Percentiles rank a stretch among this genome's conserved stretches.
phyloP scores from a whole-genome alignment of 2,113 vertebrate genomes.

The Smithornis capensis region DNA sequence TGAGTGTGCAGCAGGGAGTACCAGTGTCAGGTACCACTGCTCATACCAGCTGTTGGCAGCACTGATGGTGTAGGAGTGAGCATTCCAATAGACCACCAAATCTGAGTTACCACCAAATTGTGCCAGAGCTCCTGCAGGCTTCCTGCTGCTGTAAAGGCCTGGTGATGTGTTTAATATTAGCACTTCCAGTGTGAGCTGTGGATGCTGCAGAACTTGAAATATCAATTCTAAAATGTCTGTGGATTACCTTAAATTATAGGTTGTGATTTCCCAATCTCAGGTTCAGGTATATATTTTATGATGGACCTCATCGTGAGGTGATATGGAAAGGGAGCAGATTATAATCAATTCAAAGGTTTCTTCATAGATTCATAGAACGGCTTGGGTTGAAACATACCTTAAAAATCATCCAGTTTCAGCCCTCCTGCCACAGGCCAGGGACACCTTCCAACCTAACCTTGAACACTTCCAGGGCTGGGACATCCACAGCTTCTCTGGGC shows the following conservation, averaged over 20 bases:
- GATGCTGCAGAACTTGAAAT: not conserved
- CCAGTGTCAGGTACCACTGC: not conserved
- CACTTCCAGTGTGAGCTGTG: not conserved
- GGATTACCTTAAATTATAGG: not conserved
- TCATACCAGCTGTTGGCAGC: not conserved
- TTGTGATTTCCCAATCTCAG: not conserved
- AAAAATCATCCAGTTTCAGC: not conserved
- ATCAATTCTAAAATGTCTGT: not conserved
- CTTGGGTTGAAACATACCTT: not conserved
- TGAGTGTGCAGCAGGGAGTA: not conserved
- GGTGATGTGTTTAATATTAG: not conserved
- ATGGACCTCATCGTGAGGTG: not conserved
- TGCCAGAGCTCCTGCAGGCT: not conserved
- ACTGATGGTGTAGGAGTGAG: not conserved
- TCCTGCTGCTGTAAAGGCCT: not conserved
- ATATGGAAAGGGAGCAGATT: not conserved
- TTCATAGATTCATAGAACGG: not conserved
- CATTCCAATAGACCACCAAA: not conserved
- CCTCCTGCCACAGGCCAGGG: not conserved
- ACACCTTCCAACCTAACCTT: not conserved
- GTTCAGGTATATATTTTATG: not conserved
- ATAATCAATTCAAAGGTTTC: not conserved
- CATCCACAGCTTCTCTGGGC: not conserved
- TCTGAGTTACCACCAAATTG: not conserved
- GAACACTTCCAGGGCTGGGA: too few relatives aligned